Evolutionary conservation across 1,140 invertebrate species (phyloP).

Genomic region (Drosophila tropicalis): DNA sequence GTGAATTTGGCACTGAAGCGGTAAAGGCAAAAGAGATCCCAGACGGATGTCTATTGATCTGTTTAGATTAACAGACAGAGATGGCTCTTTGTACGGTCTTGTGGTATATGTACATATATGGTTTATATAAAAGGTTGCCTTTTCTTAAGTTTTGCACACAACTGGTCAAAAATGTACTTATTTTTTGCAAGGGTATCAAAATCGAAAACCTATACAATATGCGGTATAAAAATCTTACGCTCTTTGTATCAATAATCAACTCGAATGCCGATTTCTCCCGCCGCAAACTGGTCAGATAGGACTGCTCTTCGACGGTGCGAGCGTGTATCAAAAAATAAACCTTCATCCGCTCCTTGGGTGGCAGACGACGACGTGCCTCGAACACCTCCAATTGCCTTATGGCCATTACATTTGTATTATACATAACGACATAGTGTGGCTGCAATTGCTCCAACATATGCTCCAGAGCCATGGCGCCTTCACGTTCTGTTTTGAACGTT

Average conservation of each 20-base stretch:
- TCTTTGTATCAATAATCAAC: constrained; percentile 94
- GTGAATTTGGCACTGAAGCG: no score
- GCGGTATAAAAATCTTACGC: constrained; percentile 85
- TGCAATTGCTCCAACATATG: constrained; percentile 87
- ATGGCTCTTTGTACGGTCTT: no score
- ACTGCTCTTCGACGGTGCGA: constrained; percentile 97
- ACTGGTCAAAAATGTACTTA: no score
- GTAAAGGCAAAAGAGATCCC: no score
- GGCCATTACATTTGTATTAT: constrained; percentile 93
- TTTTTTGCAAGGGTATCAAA: background rate
- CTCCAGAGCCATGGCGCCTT: constrained; percentile 88
- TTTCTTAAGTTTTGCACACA: no score
- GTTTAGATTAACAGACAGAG: no score
- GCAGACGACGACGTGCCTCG: constrained; percentile 89
- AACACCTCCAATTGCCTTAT: constrained; percentile 94
- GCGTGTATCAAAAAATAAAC: constrained; percentile 96
- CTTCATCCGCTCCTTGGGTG: constrained; percentile 86
- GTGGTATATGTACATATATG: no score
- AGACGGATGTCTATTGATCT: no score
- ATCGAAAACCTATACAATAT: background rate
- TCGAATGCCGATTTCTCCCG: constrained; percentile 98
- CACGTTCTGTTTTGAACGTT: constrained; percentile 88
- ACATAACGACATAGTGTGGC: constrained; percentile 94
- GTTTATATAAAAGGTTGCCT: no score
- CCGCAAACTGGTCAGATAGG: constrained; percentile 94